Evolutionary conservation across 1,140 invertebrate species (phyloP), one percentile per base, ranked within the genome.

Genomic region (Bathynomus jamesi): DNA sequence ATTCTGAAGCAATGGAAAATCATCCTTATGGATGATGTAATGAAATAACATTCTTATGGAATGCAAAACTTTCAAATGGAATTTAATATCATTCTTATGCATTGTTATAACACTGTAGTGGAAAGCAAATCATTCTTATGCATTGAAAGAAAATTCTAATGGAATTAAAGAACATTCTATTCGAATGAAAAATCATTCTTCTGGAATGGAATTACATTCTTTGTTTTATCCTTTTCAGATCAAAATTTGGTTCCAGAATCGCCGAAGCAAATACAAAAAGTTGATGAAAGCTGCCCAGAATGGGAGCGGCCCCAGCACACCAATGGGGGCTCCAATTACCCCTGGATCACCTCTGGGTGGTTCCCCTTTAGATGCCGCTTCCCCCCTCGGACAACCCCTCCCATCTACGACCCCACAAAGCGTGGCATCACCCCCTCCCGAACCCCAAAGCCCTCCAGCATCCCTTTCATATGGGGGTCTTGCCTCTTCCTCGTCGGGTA

Each of bases 211-310:
- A n/a, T n/a, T n/a, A n/a, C n/a, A n/a, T n/a, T n/a, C n/a, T n/a
- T n/a, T n/a, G n/a, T n/a, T 79, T 79, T 80, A 79, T 79, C 79
- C 81, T 78, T 88, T 88, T 60, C 87, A 97, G 94, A 94, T 97
- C 80, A 97, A 97, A 88, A 97, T 96, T 80, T 97, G 94, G 95
- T 97, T 97, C 86, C 95, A 97, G 85, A 97, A 97, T 82, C 87
- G 94, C 66, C 86, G 94, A 24, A 96, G 93, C 80, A 97, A 96
- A 82, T 95, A 94, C 86, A 97, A 97, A 89, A 97, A 97, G 84
- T 92, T 95, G 88, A 93, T 95, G 91, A 96, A 95, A 82, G 91
- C 91, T 80, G 76, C 85, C 81, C 81, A 87, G 73, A 78, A 78
- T 67, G 81, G 77, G 73, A 78, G 73, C 25, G 78, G 73, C n/a